Base-by-base conservation (phyloP, 2,797 vertebrate genomes). In the Parauchenoglanis punctatus region DNA sequence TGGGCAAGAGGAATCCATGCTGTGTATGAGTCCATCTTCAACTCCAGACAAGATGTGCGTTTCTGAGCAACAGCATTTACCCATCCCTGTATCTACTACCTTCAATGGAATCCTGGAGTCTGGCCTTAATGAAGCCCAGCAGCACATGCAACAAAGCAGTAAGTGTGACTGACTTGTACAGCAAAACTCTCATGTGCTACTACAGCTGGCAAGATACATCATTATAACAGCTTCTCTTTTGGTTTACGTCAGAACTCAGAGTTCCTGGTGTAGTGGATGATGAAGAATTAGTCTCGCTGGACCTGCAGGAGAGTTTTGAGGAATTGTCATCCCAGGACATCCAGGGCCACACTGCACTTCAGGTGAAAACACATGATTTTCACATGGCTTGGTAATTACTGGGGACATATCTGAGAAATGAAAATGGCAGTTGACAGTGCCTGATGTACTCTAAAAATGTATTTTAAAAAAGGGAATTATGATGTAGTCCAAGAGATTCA, bases 131-230 rank as follows among this genome's bases (percentile, higher is more conserved):
- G 85, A 92, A 88, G 90, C 88, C 86, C 93, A 93, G 88, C 94
- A 94, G 92, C 92, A 93, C 91, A 92, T 92, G 91, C 93, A 92
- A 91, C 93, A 93, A 83, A 93, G 91, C 93, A 95, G 95, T 95
- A 87, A 95, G 96, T 94, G 8, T 85, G 73, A 58, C 59, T 2
- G 23, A 86, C 44, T 35, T 70, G 49, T 70, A 83, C 18, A 7
- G 49, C 5, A 28, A 15, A 35, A 35, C 28, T 54, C 63, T 25
- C 6, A 23, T n/a, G 25, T 35, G 59, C 35, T 46, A 81, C 40
- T 28, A 35, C 25, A n/a, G 13, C 59, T 17, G 28, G 13, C 40
- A 65, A 63, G 15, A 28, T 18, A 46, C 25, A 81, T 81, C 65
- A 56, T 70, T 81, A 46, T 63, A 63, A 81, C 59, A 49, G 54